Percentiles rank a stretch among this genome's conserved stretches.
Evolutionary conservation across 2,113 vertebrate species (phyloP).

Genomic region (Coryphaenoides rupestris): DNA sequence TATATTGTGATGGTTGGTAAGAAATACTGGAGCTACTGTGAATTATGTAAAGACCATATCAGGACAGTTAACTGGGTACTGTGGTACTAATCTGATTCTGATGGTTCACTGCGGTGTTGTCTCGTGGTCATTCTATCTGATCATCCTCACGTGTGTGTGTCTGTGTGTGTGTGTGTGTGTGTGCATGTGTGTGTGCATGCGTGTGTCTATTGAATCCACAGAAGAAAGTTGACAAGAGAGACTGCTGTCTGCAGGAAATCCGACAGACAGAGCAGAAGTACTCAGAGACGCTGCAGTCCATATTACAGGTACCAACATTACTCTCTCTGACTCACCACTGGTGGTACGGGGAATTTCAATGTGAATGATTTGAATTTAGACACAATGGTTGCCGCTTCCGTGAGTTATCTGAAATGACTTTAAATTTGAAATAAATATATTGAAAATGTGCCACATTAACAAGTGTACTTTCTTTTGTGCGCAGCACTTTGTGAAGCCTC

Average conservation of each 20-base stretch:
- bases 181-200: constrained; percentile 1
- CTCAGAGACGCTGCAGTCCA: constrained; percentile 81
- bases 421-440: no score
- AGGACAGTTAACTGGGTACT: no score
- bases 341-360: no score
- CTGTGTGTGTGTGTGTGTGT: not conserved
- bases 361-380: no score
- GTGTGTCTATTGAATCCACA: constrained; percentile 46
- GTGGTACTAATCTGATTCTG: no score
- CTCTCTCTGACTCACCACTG: no score
- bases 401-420: no score
- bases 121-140: not conserved
- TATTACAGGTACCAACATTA: constrained; percentile 77
- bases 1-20: no score
- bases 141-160: not conserved
- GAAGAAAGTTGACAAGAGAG: constrained; percentile 82
- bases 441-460: not conserved
- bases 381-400: no score
- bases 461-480: constrained; percentile 8
- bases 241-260: constrained; percentile 88
- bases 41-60: no score
- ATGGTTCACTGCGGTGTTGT: not conserved
- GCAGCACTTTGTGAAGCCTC: constrained; percentile 87
- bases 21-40: no score
- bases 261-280: constrained; percentile 90